A percentile compares a stretch with the other conserved stretches of the same genome.
phyloP scores from a whole-genome alignment of 1,140 invertebrate species.

The Drosophila saltans region DNA sequence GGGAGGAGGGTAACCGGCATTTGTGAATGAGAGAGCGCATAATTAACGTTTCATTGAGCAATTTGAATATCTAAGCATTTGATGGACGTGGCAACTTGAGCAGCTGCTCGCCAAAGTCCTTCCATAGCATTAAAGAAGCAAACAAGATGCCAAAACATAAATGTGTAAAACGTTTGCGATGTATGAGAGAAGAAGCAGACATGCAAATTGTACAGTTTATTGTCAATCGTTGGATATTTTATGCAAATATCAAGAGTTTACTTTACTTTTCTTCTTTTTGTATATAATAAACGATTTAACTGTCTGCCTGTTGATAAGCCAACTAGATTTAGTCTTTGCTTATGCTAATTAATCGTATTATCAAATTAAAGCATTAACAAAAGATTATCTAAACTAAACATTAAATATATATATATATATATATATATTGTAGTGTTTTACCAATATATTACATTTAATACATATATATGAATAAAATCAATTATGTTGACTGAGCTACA shows the following conservation, averaged over 20 bases:
- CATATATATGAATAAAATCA: too few species aligned
- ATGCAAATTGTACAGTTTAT: constrained; percentile 1
- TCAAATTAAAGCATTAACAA: background rate
- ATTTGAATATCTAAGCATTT: constrained; percentile 56
- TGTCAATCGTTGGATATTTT: constrained; percentile 9
- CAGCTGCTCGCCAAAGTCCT: constrained; percentile 36
- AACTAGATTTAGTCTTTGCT: constrained; percentile 3
- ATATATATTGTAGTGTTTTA: too few species aligned
- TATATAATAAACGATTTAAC: background rate
- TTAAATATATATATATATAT: too few species aligned
- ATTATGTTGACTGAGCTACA: too few species aligned
- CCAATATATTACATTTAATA: too few species aligned
- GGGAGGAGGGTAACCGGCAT: background rate
- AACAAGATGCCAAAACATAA: too few species aligned
- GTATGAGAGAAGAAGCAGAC: background rate
- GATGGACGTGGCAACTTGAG: constrained; percentile 54
- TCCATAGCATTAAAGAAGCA: background rate
- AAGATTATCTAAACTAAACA: too few species aligned
- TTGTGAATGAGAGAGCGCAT: constrained; percentile 13
- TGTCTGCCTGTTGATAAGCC: background rate
- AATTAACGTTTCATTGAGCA: constrained; percentile 67
- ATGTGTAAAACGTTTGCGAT: too few species aligned
- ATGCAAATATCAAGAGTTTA: constrained; percentile 6
- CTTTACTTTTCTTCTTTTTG: background rate
- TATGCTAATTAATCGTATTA: constrained; percentile 1